Evolutionary conservation across 2,113 vertebrate species (phyloP).

Genomic region (Sarotherodon lohbergeri): DNA sequence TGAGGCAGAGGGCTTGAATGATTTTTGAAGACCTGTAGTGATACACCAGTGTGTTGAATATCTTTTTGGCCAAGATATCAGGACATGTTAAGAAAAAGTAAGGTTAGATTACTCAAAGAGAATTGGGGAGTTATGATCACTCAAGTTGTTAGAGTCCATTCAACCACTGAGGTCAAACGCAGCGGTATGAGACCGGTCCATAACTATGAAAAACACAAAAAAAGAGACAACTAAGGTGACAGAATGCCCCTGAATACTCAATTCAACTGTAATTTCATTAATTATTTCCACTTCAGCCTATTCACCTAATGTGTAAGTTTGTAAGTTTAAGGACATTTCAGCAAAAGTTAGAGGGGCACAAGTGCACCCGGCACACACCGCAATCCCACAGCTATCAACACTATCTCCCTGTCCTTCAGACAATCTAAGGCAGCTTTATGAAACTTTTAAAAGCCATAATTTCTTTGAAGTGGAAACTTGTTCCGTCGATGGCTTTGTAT

Average conservation of each 20-base stretch:
- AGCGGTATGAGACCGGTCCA: not conserved
- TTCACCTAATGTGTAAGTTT: not conserved
- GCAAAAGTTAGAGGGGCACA: not conserved
- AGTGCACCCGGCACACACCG: not conserved
- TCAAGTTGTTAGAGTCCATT: not conserved
- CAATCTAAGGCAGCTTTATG: constrained; percentile 10
- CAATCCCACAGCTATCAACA: not conserved
- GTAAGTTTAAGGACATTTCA: not conserved
- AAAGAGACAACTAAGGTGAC: not conserved
- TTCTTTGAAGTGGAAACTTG: constrained; percentile 44
- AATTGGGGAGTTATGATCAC: not conserved
- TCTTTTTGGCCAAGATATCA: not conserved
- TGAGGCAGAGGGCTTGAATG: not conserved
- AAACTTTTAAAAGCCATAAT: constrained; percentile 46
- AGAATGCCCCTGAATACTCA: not conserved
- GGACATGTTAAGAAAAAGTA: not conserved
- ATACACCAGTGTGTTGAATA: not conserved
- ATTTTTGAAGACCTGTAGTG: not conserved
- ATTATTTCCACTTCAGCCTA: not conserved
- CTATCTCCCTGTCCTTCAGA: not conserved
- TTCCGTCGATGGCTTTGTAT: constrained; percentile 20
- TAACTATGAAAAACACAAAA: not conserved
- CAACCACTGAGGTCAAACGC: not conserved
- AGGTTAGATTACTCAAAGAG: not conserved
- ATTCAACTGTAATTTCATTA: not conserved